phyloP scores from a whole-genome alignment of 2,888 invertebrate species.

The Desoria tigrina region DNA sequence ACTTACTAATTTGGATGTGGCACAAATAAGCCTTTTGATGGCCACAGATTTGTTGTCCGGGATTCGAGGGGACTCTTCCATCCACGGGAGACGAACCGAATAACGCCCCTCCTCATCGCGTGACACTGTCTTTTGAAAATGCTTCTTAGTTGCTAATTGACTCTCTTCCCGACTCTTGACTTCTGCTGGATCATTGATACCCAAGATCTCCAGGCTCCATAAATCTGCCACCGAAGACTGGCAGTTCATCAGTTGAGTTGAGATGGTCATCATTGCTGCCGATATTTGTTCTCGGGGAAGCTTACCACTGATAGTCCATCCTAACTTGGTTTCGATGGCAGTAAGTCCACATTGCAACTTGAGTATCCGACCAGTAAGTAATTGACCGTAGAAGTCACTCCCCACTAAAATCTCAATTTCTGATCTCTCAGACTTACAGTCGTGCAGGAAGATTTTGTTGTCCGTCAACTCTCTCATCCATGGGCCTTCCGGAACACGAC shows the following conservation, averaged over 20 bases:
- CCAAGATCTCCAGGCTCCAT: conserved; percentile 35
- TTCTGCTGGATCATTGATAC: conserved; percentile 27
- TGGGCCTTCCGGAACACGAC: background rate
- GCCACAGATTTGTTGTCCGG: conserved; percentile 26
- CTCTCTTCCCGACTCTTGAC: conserved; percentile 7
- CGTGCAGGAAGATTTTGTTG: conserved; percentile 1
- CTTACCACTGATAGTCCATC: conserved; percentile 32
- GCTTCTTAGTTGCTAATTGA: conserved; percentile 12
- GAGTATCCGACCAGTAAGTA: conserved; percentile 27
- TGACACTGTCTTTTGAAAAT: conserved; percentile 25
- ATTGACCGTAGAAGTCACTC: conserved; percentile 14
- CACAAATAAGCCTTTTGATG: conserved; percentile 14
- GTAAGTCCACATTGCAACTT: conserved; percentile 27
- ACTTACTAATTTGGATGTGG: conserved; percentile 11
- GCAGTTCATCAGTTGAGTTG: background rate
- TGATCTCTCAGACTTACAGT: background rate
- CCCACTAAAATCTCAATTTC: conserved; percentile 35
- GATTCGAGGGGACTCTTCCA: conserved; percentile 1
- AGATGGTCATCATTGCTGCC: background rate
- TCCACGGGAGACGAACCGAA: conserved; percentile 29
- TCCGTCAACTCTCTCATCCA: conserved; percentile 14
- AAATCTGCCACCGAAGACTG: conserved; percentile 14
- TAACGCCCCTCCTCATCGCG: conserved; percentile 25
- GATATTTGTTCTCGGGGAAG: background rate
- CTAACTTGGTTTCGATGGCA: conserved; percentile 33